Base-by-base conservation (phyloP, 2,113 vertebrate genomes). In the Actenoides lindsayi region DNA sequence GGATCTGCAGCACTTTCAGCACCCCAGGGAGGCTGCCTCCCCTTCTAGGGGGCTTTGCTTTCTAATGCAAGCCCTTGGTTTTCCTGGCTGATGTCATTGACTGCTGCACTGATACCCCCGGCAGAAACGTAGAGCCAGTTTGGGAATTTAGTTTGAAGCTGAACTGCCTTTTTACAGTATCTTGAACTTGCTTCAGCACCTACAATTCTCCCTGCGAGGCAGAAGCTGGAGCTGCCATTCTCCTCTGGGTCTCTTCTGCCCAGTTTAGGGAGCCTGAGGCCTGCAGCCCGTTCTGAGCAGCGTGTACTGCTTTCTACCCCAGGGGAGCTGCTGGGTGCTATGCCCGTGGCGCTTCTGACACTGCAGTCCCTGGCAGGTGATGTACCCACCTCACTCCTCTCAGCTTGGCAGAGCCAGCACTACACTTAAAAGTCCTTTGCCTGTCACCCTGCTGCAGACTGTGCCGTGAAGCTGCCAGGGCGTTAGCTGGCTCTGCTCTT, bases 281-380 rank as follows among this genome's bases (percentile, higher is more conserved):
- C n/a, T 0, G 3, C 23, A 76, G 79, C 54, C 64, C 3, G 17
- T 8, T 67, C 33, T 28, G 20, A 13, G 63, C 41, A 48, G 25
- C 1, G 0, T 0, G 1, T 4, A 8, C 21, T 50, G 42, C 30
- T 16, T 44, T 67, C 31, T 64, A 0, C 5, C 24, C 48, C 2
- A 0, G 7, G 13, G 65, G 37, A 70, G 56, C 63, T 28, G 25
- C 42, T 33, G 75, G 37, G 28, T 33, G 51, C 64, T 50, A 35
- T 35, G 42, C 70, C 76, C 24, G 10, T 12, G 33, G 27, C 83
- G 69, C 39, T 81, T 59, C 13, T 23, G 15, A 12, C 1, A 1
- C 37, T 30, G 53, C 7, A 6, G 16, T 17, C 46, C 35, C 19
- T 2, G 13, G 57, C 37, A 63, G 57, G 16, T 35, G 51, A 17